Evolutionary conservation across 2,888 invertebrate species (phyloP).

Genomic region (Smittia sp.): DNA sequence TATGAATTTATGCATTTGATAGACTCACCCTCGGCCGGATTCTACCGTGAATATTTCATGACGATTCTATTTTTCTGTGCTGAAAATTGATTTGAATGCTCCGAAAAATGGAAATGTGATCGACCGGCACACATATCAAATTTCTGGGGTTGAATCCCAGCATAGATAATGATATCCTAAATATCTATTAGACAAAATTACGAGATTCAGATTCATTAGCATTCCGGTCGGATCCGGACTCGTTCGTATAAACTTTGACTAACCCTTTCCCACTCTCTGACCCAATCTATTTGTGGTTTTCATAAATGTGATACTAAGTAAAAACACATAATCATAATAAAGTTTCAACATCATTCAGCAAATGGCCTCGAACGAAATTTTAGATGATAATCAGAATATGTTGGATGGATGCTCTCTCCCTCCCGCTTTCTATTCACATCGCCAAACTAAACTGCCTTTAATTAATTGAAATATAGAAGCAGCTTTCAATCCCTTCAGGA

Average conservation of each 20-base stretch:
- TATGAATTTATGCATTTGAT: constrained; percentile 19
- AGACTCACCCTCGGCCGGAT: neutral
- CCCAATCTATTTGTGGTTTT: neutral
- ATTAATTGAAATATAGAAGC: constrained; percentile 15
- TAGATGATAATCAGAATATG: neutral
- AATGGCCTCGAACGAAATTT: neutral
- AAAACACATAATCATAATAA: neutral
- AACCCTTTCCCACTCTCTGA: neutral
- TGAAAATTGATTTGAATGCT: neutral
- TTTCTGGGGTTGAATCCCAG: neutral
- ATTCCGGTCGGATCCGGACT: neutral
- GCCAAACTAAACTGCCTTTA: neutral
- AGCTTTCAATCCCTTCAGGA: neutral
- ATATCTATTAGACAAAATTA: neutral
- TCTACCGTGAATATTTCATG: constrained; percentile 24
- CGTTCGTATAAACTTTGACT: neutral
- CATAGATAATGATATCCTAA: no score
- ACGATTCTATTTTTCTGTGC: neutral
- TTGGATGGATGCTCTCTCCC: neutral
- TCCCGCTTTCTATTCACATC: neutral
- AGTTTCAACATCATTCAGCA: neutral
- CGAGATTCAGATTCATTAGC: neutral
- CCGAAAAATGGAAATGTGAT: neutral
- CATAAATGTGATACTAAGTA: neutral
- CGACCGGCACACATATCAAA: neutral